Conservation (phyloP, 2,113 vertebrate genomes). For the Melanerpes formicivorus region DNA sequence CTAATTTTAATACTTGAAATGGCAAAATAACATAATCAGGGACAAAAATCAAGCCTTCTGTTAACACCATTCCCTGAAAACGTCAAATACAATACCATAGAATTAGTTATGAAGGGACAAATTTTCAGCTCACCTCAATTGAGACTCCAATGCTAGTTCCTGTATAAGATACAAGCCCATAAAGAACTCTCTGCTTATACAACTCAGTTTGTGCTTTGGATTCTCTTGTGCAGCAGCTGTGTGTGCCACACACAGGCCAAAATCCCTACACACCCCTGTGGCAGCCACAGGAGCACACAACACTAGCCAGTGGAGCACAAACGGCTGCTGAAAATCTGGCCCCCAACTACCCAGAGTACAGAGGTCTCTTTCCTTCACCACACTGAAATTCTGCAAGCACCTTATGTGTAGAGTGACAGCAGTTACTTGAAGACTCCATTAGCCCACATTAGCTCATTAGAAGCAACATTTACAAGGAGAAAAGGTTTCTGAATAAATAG, state of each 20-base stretch:
- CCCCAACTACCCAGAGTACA: background rate
- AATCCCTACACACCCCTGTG: rapidly evolving
- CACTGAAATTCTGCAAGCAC: background rate
- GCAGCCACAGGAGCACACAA: background rate
- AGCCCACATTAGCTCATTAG: slow-evolving; percentile 20
- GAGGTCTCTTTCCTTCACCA: background rate
- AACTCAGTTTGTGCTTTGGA: background rate
- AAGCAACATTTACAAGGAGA: background rate
- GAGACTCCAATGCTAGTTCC: background rate
- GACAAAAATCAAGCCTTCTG: background rate
- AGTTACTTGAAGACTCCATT: background rate
- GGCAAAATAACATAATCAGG: background rate
- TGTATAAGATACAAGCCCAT: background rate
- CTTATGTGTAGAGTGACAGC: background rate
- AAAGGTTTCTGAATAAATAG: background rate
- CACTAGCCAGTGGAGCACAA: background rate
- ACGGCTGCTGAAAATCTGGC: slow-evolving; percentile 31
- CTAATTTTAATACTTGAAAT: background rate
- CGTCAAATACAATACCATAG: background rate
- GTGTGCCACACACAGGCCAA: background rate
- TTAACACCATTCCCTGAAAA: background rate
- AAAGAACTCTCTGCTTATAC: background rate
- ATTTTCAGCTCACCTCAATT: slow-evolving; percentile 29
- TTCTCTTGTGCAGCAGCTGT: background rate
- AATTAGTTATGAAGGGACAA: background rate